Conservation (phyloP, 2,888 invertebrate genomes). For the Ormyrus labotus region DNA sequence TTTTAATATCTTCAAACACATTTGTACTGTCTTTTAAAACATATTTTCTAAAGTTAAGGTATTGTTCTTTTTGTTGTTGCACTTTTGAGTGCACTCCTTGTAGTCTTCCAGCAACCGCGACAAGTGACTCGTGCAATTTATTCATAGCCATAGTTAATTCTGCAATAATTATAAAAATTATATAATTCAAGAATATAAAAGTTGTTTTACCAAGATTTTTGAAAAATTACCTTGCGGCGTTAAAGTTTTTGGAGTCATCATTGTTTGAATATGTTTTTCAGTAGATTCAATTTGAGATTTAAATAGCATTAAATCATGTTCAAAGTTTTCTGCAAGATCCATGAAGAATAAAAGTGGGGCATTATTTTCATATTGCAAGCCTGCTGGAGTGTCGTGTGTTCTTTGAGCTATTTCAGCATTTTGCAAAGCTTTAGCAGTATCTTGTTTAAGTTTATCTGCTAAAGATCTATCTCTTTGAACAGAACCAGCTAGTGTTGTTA, state of each 20-base stretch:
- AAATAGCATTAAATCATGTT: conserved; percentile 82
- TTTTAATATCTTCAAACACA: conserved; percentile 81
- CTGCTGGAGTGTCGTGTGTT: conserved; percentile 86
- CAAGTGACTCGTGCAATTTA: conserved; percentile 90
- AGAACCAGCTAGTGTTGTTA: conserved; percentile 81
- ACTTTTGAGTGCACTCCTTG: conserved; percentile 88
- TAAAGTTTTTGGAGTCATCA: conserved; percentile 81
- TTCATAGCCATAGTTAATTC: conserved; percentile 88
- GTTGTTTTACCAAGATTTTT: conserved; percentile 10
- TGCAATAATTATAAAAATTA: conserved; percentile 70
- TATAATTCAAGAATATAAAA: conserved; percentile 20
- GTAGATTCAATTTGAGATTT: conserved; percentile 85
- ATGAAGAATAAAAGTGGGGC: conserved; percentile 85
- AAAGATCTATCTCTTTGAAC: conserved; percentile 80
- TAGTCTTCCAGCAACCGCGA: conserved; percentile 90
- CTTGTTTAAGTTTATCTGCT: conserved; percentile 82
- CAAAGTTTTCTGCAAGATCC: conserved; percentile 83
- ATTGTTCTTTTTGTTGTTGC: conserved; percentile 89
- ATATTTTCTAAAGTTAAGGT: conserved; percentile 87
- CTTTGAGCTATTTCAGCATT: conserved; percentile 87
- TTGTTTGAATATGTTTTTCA: conserved; percentile 83
- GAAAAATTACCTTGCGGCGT: conserved; percentile 81
- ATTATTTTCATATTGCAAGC: conserved; percentile 86
- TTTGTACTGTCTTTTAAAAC: conserved; percentile 86
- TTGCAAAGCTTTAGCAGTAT: conserved; percentile 85